These are phyloP conservation scores for Brachyopa scutellaris DNA, from an alignment of 2,888 invertebrate genomes.

Conservation along the genomic window DNA sequence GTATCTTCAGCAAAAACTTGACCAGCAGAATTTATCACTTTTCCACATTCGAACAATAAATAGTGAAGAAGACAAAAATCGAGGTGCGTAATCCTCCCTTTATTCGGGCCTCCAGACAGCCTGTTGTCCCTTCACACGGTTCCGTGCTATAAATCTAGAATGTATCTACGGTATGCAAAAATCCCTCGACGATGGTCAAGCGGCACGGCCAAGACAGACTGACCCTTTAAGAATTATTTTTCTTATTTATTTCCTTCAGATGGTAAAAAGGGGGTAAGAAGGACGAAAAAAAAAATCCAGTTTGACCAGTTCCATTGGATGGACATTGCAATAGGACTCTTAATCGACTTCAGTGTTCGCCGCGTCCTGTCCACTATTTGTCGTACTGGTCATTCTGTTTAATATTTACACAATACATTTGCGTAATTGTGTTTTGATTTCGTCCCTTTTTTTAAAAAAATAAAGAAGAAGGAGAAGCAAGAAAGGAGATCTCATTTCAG, in stretches of 20 bases:
- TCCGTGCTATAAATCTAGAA: constrained; percentile 62
- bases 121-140: constrained; percentile 69
- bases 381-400: constrained; percentile 72
- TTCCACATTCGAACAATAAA: constrained; percentile 61
- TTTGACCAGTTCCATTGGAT: constrained; percentile 48
- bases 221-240: constrained; percentile 36
- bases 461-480: constrained; percentile 8
- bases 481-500: constrained; percentile 68
- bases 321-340: constrained; percentile 50
- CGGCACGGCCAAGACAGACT: constrained; percentile 38
- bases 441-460: constrained; percentile 33
- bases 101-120: constrained; percentile 20
- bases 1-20: constrained; percentile 38
- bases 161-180: constrained; percentile 58
- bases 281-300: constrained; percentile 48
- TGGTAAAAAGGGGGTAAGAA: not conserved
- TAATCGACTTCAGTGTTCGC: constrained; percentile 51
- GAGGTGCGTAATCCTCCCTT: constrained; percentile 71
- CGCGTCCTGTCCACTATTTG: constrained; percentile 65
- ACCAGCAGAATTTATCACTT: constrained; percentile 70
- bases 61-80: constrained; percentile 52
- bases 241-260: constrained; percentile 21
- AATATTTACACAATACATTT: constrained; percentile 80
- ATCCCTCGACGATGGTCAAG: constrained; percentile 54
- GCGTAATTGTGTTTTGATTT: constrained; percentile 79